Evolutionary conservation across 2,888 invertebrate genomes (phyloP), one percentile per base, ranked within the genome.

Genomic region (Dicyrtoma fusca): DNA sequence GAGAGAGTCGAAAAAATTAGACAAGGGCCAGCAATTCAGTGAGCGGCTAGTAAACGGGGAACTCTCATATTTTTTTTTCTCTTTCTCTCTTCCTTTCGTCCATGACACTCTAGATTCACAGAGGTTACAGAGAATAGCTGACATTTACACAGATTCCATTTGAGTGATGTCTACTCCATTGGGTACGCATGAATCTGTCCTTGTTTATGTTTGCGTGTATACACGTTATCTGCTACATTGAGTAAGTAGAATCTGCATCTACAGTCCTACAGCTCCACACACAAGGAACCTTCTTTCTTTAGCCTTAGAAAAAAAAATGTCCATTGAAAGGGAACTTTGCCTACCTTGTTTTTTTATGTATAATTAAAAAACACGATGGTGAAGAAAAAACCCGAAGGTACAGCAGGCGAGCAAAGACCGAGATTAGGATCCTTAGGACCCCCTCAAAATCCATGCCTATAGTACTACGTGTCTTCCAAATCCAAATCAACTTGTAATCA

Each of bases 131-230:
- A 47, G 45, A 51, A 34, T 49, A 66, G 21, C 55, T 51, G 34
- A 66, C 34, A 53, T 53, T 66, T 66, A 66, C 55, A 53, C 66
- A 66, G 66, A 66, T 66, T 66, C 51, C 53, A 21, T 51, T 66
- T 66, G 66, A 66, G 53, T 66, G 66, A 66, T 66, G 66, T 42
- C 25, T 66, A 13, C 49, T 26, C 57, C 57, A 57, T 53, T 17
- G 62, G 26, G 49, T 64, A 47, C 64, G 21, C 49, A 49, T 57
- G 57, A 57, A 57, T 26, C 53, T 53, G 34, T 34, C 14, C 26
- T n/a, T 59, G 25, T 57, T n/a, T n/a, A 11, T 57, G 25, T 25
- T 34, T 59, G 26, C 17, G 4, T 49, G 17, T 53, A 17, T 53
- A 14, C 49, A 14, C 4, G 3, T 34, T 34, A 34, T 34, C 3